These are phyloP conservation scores for Mastomys natalensis DNA, from an alignment of 2,113 vertebrate genomes.

Conservation along the genomic window DNA sequence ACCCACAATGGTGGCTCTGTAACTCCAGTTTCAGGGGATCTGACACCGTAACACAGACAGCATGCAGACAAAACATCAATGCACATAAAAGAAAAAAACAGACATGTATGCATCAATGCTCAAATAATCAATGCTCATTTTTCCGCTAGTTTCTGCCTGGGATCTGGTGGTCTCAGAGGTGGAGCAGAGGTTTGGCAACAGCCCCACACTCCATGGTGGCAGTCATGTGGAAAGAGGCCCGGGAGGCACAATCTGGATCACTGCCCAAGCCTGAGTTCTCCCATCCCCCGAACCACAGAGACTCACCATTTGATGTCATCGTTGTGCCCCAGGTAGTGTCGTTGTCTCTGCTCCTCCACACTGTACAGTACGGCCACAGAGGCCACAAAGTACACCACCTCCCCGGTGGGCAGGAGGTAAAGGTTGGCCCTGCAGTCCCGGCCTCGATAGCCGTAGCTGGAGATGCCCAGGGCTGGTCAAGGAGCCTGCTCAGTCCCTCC, in stretches of 20 bases:
- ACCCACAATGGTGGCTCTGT: not conserved
- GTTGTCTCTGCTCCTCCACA: slow-evolving; percentile 93
- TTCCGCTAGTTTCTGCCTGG: not conserved
- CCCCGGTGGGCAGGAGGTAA: slow-evolving; percentile 94
- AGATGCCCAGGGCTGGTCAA: slow-evolving; percentile 74
- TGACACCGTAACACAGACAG: not conserved
- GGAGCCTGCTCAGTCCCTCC: not conserved
- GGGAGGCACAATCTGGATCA: not conserved
- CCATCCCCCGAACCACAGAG: not conserved
- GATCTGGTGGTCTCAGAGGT: not conserved
- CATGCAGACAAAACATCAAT: not conserved
- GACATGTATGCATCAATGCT: not conserved
- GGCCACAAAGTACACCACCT: slow-evolving; percentile 95
- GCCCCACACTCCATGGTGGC: too few relatives aligned
- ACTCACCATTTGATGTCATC: slow-evolving; percentile 96
- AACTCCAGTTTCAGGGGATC: not conserved
- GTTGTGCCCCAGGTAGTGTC: slow-evolving; percentile 95
- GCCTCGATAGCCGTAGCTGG: slow-evolving; percentile 94
- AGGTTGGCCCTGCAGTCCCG: slow-evolving; percentile 94
- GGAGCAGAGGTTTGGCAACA: too few relatives aligned
- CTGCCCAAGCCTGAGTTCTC: not conserved
- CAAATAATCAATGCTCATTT: too few relatives aligned
- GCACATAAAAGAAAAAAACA: not conserved
- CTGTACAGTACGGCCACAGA: slow-evolving; percentile 94
- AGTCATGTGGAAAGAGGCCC: not conserved